phyloP scores from a whole-genome alignment of 2,888 invertebrate genomes.

The Pomacea canaliculata region DNA sequence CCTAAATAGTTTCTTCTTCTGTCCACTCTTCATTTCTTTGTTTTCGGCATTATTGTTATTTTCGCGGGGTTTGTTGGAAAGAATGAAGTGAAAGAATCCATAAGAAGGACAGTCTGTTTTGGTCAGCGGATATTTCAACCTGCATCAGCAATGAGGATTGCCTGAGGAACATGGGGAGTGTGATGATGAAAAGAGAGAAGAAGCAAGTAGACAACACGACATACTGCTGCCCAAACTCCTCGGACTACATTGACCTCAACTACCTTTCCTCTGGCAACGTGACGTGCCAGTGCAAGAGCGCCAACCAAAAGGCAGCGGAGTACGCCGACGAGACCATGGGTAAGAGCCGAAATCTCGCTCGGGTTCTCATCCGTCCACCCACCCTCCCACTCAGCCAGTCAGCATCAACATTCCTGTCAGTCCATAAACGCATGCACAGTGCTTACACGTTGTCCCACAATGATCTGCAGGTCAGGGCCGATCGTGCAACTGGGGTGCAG shows the following conservation, averaged over 20 bases:
- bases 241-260: slow-evolving; percentile 8
- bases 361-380: not conserved
- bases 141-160: slow-evolving; percentile 6
- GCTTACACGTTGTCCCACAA: no score
- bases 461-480: not conserved
- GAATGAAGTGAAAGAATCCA: no score
- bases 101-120: no score
- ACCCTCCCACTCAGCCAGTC: not conserved
- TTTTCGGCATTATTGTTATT: no score
- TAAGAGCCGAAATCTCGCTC: not conserved
- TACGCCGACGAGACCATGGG: slow-evolving; percentile 13
- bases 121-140: no score
- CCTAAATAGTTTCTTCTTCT: no score
- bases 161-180: not conserved
- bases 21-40: no score
- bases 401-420: not conserved
- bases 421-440: not conserved
- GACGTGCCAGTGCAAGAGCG: slow-evolving; percentile 9
- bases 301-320: slow-evolving; percentile 1
- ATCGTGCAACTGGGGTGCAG: slow-evolving; percentile 1
- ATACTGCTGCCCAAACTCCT: slow-evolving; percentile 1
- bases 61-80: no score
- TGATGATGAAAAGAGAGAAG: not conserved
- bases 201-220: slow-evolving; percentile 10
- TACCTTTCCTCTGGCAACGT: slow-evolving; percentile 4